Evolutionary conservation across 2,797 vertebrate genomes (phyloP), one percentile per base, ranked within the genome.

Genomic region (Threskiornis aethiopicus): DNA sequence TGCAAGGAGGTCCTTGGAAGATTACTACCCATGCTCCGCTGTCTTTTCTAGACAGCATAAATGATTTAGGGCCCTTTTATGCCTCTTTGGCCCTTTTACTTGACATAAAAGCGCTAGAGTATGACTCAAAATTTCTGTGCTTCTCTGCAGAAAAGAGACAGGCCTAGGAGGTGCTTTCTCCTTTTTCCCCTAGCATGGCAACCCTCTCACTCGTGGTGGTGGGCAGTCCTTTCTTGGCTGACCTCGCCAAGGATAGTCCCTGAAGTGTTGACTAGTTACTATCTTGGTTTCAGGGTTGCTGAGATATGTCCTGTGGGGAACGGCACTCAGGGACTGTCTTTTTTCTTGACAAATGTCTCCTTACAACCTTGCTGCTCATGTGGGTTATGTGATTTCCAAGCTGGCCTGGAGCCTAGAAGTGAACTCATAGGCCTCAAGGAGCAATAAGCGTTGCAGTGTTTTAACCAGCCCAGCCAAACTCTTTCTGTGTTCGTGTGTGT

Each of bases 341-440:
- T 94, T 92, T 84, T 46, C 88, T 84, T 79, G 87, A 91, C 90
- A 79, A 92, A 93, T 3, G 6, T 92, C 85, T 94, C 61, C 71
- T 87, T 76, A 76, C 91, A 96, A 82, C 83, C 89, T 93, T 84
- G 70, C 72, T 93, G 83, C 65, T 96, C 61, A 21, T 52, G 49
- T 86, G 84, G 83, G 62, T 95, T 88, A 47, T 87, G 85, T 84
- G 96, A 96, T 97, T 96, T 96, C 84, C 87, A 93, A 73, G 67
- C 95, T 97, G 96, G 95, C 95, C 5, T 39, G 58, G 26, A 92
- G 88, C 93, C 97, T 97, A 87, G 95, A 95, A 96, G 93, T 93
- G 93, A 97, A 95, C 95, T 97, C 95, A 95, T 80, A 59, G 85
- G 73, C 89, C 95, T 97, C 61, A 47, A 96, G 92, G 95, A 97